Evolutionary conservation across 2,113 vertebrate genomes (phyloP).

Genomic region (Scolopax mira): DNA sequence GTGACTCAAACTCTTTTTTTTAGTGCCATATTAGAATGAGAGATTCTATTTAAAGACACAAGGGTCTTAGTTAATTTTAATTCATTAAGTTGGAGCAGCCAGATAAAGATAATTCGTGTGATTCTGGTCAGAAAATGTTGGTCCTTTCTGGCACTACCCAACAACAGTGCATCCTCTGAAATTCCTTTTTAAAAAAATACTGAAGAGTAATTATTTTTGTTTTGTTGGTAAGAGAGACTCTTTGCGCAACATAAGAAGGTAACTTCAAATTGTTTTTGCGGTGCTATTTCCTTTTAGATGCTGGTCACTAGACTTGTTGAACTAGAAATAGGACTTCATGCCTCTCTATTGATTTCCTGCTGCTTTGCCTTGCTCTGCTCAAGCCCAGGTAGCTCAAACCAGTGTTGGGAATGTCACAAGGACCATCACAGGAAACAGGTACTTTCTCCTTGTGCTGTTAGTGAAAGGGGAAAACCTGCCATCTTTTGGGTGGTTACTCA

Average conservation of each 20-base stretch:
- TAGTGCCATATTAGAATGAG: not conserved
- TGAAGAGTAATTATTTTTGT: not conserved
- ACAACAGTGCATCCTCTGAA: not conserved
- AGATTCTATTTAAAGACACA: not conserved
- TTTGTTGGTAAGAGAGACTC: not conserved
- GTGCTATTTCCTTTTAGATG: not conserved
- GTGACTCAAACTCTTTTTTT: not conserved
- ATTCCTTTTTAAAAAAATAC: not conserved
- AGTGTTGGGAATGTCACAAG: accelerated
- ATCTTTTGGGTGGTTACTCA: not conserved
- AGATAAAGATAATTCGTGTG: not conserved
- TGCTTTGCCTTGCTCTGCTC: not conserved
- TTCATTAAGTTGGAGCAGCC: not conserved
- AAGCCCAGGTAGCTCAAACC: not conserved
- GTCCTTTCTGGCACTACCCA: not conserved
- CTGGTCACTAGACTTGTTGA: not conserved
- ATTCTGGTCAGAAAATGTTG: not conserved
- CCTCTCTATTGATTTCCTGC: not conserved
- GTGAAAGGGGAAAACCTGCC: not conserved
- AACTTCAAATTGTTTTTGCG: not conserved
- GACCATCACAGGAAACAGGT: not conserved
- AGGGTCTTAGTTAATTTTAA: not conserved
- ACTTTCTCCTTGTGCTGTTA: not conserved
- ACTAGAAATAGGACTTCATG: not conserved
- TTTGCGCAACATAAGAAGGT: not conserved